Evolutionary conservation across 1,140 invertebrate genomes (phyloP), one percentile per base, ranked within the genome.

Genomic region (Bombus confusus): DNA sequence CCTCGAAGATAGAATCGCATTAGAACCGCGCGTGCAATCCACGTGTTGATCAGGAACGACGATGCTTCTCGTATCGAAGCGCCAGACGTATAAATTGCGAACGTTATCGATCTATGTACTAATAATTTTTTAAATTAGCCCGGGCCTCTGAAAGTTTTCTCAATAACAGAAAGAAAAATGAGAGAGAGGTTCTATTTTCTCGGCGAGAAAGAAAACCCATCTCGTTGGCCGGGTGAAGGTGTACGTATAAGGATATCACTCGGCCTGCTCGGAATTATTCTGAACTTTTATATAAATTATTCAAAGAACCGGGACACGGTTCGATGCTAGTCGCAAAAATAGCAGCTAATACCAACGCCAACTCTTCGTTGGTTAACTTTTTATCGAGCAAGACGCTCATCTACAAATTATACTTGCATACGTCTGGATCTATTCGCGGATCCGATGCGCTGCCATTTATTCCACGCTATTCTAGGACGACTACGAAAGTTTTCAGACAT

Each of bases 231-330:
- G 41, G 10, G n/a, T 34, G n/a, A 31, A 82, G 31, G 34, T 62
- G 37, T 39, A 59, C 52, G 25, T 59, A 59, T 25, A 57, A 59
- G 25, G 59, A 25, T 76, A 82, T 82, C 43, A 31, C 47, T 62
- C 79, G 15, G 22, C 22, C 9, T 13, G 31, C 34, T 28, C 52
- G 69, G 39, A 62, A 82, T 75, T 74, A 82, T 75, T 74, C 80
- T 22, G 31, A 74, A 82, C 80, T 74, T 82, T 47, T 64, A 15
- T 39, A 74, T 82, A 82, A 82, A 82, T 82, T 82, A 82, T 82
- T 82, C 80, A 82, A 47, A 64, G 13, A 43, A 9, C 52, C n/a
- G 15, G 22, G 39, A 13, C 34, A 22, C 52, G 47, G 47, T 25
- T 59, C 47, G 66, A 57, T 66, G 47, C 57, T 66, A 43, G 37